Evolutionary conservation across 1,140 invertebrate genomes (phyloP).

Genomic region (Drosophila prosaltans): DNA sequence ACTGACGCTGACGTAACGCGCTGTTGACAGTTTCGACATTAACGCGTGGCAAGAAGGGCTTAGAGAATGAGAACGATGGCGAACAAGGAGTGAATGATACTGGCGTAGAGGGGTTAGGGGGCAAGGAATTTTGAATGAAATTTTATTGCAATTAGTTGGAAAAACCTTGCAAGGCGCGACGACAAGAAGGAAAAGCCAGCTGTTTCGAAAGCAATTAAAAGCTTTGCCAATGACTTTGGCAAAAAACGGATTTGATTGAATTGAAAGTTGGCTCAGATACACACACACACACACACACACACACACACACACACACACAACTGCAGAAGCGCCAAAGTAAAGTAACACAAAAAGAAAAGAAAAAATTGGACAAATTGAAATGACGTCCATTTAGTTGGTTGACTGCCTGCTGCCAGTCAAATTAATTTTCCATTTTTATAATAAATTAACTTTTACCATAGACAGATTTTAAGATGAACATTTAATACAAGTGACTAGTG

Average conservation of each 20-base stretch:
- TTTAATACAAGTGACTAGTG: too few species aligned
- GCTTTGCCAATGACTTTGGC: conserved; percentile 10
- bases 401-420: background rate
- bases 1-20: conserved; percentile 3
- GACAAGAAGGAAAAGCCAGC: conserved; percentile 5
- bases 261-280: background rate
- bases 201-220: conserved; percentile 14
- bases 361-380: conserved; percentile 4
- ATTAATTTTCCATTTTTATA: conserved; percentile 7
- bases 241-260: conserved; percentile 11
- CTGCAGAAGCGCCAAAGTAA: too few species aligned
- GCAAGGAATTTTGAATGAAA: conserved; percentile 4
- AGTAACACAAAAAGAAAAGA: too few species aligned
- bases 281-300: too few species aligned
- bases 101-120: too few species aligned
- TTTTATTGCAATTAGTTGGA: conserved; percentile 10
- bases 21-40: conserved; percentile 12
- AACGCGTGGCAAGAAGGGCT: conserved; percentile 9
- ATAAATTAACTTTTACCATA: background rate
- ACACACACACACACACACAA: too few species aligned
- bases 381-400: background rate
- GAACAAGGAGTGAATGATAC: background rate
- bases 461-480: too few species aligned
- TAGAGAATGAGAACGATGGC: background rate
- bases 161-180: conserved; percentile 10